These are phyloP conservation scores for Bucorvus abyssinicus DNA, from an alignment of 2,797 vertebrate genomes.

Conservation along the genomic window DNA sequence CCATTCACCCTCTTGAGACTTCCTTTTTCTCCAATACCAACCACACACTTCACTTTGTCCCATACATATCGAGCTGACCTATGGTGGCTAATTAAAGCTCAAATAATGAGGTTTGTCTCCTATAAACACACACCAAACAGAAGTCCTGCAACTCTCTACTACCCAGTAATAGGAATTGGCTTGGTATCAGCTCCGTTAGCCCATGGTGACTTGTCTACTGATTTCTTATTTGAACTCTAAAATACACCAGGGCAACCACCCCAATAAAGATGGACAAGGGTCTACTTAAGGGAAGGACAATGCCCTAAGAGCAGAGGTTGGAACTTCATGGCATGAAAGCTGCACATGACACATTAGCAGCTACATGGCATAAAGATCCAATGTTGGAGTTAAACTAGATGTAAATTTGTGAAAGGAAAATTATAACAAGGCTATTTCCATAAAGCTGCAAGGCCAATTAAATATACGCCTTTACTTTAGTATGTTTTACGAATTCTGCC, in stretches of 20 bases:
- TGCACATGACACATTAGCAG: too few relatives aligned
- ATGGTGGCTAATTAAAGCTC: background rate
- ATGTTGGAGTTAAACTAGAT: background rate
- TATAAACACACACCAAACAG: background rate
- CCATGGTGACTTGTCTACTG: background rate
- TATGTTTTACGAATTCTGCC: background rate
- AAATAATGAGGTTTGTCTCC: background rate
- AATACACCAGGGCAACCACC: background rate
- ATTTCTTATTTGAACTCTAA: background rate
- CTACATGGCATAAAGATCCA: background rate
- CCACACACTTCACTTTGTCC: rapidly evolving
- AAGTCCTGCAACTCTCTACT: background rate
- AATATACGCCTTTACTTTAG: background rate
- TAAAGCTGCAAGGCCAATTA: background rate
- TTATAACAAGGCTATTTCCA: background rate
- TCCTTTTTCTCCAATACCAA: background rate
- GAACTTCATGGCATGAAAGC: background rate
- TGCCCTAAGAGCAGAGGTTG: background rate
- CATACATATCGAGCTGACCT: background rate
- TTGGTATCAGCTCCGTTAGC: background rate
- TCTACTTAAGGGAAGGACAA: background rate
- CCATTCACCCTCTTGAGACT: background rate
- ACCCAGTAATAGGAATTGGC: rapidly evolving
- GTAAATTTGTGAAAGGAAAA: background rate
- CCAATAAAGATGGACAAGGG: background rate